Conservation (phyloP, 2,888 invertebrate genomes). For the Uloborus plumipes region DNA sequence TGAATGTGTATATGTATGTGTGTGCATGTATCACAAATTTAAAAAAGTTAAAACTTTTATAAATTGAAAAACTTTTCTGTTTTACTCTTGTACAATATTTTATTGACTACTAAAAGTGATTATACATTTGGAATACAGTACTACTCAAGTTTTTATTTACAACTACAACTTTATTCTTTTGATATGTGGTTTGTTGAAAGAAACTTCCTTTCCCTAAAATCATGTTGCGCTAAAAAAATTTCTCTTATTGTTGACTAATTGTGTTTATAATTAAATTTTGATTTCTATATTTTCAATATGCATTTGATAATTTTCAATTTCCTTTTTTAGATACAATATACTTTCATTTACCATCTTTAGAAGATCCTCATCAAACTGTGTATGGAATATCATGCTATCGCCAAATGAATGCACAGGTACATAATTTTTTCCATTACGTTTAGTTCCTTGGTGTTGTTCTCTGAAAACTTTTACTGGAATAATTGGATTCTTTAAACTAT, state of each 20-base stretch:
- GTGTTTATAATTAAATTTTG: not conserved
- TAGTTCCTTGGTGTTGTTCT: not conserved
- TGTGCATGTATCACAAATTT: too few species aligned
- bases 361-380: conserved; percentile 86
- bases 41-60: too few species aligned
- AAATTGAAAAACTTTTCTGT: too few species aligned
- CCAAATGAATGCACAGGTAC: conserved; percentile 94
- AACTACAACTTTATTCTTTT: too few species aligned
- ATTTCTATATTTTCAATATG: conserved; percentile 9
- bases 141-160: too few species aligned
- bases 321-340: conserved; percentile 84
- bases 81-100: too few species aligned
- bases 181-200: too few species aligned
- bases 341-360: conserved; percentile 92
- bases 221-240: too few species aligned
- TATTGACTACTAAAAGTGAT: too few species aligned
- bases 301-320: conserved; percentile 47
- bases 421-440: conserved; percentile 67
- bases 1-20: too few species aligned
- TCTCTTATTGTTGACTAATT: not conserved
- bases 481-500: not conserved
- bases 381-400: conserved; percentile 98
- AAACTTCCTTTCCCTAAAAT: too few species aligned
- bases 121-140: too few species aligned
- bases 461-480: not conserved